phyloP scores from a whole-genome alignment of 2,888 invertebrate species.

The Zaprionus bogoriensis region DNA sequence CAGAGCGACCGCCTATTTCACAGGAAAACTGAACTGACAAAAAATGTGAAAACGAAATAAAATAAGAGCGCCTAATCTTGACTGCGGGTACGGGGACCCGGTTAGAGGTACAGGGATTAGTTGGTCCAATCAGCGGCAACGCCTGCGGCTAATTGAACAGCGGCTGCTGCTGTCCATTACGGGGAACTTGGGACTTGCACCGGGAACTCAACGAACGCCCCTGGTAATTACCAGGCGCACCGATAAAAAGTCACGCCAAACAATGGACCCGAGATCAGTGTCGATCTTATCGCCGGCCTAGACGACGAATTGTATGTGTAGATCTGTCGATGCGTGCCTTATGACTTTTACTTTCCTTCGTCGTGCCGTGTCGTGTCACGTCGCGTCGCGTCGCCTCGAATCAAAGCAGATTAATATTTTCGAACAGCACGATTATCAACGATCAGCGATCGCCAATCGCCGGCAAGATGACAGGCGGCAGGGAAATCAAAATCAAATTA shows the following conservation, averaged over 20 bases:
- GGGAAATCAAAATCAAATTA: conserved; percentile 52
- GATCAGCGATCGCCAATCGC: conserved; percentile 29
- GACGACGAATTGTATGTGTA: background rate
- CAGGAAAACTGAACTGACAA: conserved; percentile 43
- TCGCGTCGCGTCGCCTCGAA: conserved; percentile 55
- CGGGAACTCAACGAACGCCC: conserved; percentile 39
- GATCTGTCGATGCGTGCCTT: conserved; percentile 50
- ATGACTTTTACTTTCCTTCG: conserved; percentile 72
- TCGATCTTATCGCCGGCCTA: conserved; percentile 58
- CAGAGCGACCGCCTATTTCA: conserved; percentile 22
- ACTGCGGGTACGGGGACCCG: conserved; percentile 19
- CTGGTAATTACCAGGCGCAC: conserved; percentile 68
- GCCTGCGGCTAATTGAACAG: conserved; percentile 75
- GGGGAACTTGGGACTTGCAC: conserved; percentile 41
- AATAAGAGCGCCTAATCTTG: conserved; percentile 61
- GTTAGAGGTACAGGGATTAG: conserved; percentile 58
- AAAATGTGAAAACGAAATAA: conserved; percentile 16
- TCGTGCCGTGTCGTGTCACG: conserved; percentile 49
- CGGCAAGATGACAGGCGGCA: conserved; percentile 60
- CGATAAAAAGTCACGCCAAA: conserved; percentile 66
- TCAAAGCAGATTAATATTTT: conserved; percentile 72
- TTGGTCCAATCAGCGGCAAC: conserved; percentile 77
- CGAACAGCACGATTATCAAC: conserved; percentile 28
- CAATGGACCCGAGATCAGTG: conserved; percentile 52
- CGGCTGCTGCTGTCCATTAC: conserved; percentile 43